phyloP scores from a whole-genome alignment of 92 coral and sea anemone species.

The Umimayanthus chanpuru region DNA sequence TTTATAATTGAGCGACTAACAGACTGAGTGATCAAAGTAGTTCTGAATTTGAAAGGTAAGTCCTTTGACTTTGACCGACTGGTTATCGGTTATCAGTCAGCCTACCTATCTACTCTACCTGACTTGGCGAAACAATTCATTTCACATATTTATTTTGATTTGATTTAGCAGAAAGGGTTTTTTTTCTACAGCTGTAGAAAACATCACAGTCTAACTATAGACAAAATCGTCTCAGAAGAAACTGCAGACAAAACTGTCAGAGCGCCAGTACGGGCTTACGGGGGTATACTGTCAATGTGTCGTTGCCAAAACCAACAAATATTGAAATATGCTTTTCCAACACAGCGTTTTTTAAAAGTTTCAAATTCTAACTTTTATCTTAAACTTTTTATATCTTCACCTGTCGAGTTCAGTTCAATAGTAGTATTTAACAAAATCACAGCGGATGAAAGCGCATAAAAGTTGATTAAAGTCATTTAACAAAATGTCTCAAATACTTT shows the following conservation, averaged over 20 bases:
- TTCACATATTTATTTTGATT: not conserved
- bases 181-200: not conserved
- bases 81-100: not conserved
- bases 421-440: not conserved
- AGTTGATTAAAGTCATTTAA: not conserved
- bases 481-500: too few relatives aligned
- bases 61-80: not conserved
- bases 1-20: not conserved
- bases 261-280: not conserved
- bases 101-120: not conserved
- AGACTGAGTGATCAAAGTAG: not conserved
- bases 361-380: conserved; percentile 4
- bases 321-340: not conserved
- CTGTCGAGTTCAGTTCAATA: not conserved
- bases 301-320: conserved; percentile 3
- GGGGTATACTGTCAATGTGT: not conserved
- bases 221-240: not conserved
- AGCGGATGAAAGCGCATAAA: not conserved
- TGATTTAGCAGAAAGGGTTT: not conserved
- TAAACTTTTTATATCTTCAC: too few relatives aligned
- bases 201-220: not conserved
- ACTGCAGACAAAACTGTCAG: not conserved
- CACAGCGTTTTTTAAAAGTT: not conserved
- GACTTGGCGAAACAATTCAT: not conserved
- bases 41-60: conserved; percentile 7